phyloP scores from a whole-genome alignment of 2,797 vertebrate genomes.

The Eidolon dupreanum region DNA sequence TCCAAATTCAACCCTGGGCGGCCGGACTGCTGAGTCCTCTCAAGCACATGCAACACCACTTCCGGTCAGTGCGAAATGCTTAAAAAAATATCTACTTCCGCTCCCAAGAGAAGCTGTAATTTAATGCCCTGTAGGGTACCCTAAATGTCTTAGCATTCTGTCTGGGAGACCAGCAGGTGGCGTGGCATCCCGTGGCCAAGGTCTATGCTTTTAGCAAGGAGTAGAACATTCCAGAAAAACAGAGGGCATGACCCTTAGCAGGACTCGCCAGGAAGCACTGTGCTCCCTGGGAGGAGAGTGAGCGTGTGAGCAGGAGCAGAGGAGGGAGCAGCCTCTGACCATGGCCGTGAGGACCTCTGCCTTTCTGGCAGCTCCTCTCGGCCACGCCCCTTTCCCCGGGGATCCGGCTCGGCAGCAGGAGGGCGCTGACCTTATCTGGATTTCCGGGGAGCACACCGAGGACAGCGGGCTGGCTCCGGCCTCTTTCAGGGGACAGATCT shows the following conservation, averaged over 20 bases:
- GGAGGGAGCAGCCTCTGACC: background rate
- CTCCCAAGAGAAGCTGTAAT: background rate
- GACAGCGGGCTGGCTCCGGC: too few relatives aligned
- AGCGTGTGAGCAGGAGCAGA: background rate
- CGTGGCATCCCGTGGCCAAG: background rate
- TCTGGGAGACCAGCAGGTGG: background rate
- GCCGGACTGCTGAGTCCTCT: background rate
- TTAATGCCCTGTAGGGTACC: background rate
- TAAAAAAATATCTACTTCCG: background rate
- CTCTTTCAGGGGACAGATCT: background rate
- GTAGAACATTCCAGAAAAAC: background rate
- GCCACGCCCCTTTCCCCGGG: background rate
- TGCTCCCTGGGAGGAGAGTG: background rate
- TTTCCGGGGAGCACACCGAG: background rate
- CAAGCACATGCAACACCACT: background rate
- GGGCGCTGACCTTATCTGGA: background rate
- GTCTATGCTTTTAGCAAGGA: background rate
- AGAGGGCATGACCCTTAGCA: background rate
- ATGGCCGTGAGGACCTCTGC: fast-evolving
- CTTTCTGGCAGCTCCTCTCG: background rate
- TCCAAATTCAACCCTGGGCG: background rate
- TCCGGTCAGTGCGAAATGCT: background rate
- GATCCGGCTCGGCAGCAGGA: background rate
- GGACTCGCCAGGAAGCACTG: background rate
- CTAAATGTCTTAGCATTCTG: background rate